Conservation (phyloP, 92 coral and sea anemone species). For the Umimayanthus chanpuru region DNA sequence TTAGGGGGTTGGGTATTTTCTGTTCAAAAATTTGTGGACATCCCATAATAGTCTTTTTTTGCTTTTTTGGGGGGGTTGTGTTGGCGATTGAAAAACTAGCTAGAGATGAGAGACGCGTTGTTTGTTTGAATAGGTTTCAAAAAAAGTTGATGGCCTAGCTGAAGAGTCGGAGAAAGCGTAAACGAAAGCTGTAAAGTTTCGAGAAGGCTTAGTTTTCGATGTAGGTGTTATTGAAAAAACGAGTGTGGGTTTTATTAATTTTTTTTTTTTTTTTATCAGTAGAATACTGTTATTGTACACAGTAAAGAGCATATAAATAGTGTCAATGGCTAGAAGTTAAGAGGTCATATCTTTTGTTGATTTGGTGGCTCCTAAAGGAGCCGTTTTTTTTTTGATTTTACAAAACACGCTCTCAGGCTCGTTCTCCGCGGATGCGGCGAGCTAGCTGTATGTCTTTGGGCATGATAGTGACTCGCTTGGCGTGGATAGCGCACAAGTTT, state of each 20-base stretch:
- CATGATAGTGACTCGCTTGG: too few relatives aligned
- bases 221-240: slow-evolving; percentile 12
- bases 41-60: slow-evolving; percentile 25
- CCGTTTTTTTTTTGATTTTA: slow-evolving; percentile 53
- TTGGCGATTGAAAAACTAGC: slow-evolving; percentile 14
- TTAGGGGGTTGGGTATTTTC: slow-evolving; percentile 23
- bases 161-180: slow-evolving; percentile 32
- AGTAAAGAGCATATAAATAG: slow-evolving; percentile 27
- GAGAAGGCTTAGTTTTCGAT: slow-evolving; percentile 17
- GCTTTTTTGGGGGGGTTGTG: slow-evolving; percentile 4
- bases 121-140: slow-evolving; percentile 4
- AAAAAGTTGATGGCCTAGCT: slow-evolving; percentile 20
- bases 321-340: slow-evolving; percentile 22
- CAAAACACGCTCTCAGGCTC: slow-evolving; percentile 19
- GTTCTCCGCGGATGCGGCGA: too few relatives aligned
- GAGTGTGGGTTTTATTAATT: slow-evolving; percentile 6
- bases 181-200: slow-evolving; percentile 28
- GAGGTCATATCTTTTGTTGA: slow-evolving; percentile 19
- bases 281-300: slow-evolving; percentile 7
- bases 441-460: too few relatives aligned
- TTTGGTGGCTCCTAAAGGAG: slow-evolving; percentile 86
- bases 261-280: slow-evolving; percentile 15
- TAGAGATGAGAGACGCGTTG: slow-evolving; percentile 15
- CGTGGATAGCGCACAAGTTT: too few relatives aligned
- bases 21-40: slow-evolving; percentile 18